Percentiles rank a stretch among this genome's conserved stretches.
phyloP scores from a whole-genome alignment of 2,797 vertebrate species.

The Eutrigla gurnardus region DNA sequence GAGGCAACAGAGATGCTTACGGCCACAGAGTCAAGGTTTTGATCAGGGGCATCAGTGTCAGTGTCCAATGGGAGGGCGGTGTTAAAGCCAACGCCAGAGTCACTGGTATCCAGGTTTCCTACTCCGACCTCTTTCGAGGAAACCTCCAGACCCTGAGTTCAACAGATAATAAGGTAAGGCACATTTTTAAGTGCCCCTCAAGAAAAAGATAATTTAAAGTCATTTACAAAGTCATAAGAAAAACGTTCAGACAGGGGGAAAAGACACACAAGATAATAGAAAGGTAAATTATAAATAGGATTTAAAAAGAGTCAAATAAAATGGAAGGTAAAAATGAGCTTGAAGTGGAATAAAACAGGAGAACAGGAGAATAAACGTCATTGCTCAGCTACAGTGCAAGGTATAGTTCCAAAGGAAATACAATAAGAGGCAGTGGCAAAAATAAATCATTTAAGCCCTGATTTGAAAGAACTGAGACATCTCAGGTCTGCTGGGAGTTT shows the following conservation, averaged over 20 bases:
- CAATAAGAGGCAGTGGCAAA: constrained; percentile 56
- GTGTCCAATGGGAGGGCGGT: constrained; percentile 86
- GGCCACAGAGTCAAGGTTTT: constrained; percentile 77
- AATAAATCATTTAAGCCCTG: constrained; percentile 49
- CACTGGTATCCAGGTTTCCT: constrained; percentile 86
- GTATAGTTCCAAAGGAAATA: constrained; percentile 41
- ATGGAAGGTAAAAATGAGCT: constrained; percentile 37
- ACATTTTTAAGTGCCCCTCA: not conserved
- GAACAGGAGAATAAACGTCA: constrained; percentile 40
- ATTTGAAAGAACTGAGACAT: constrained; percentile 57
- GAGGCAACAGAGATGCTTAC: constrained; percentile 68
- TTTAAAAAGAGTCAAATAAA: constrained; percentile 38
- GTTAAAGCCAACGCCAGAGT: constrained; percentile 88
- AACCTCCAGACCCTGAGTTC: constrained; percentile 84
- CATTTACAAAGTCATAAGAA: constrained; percentile 6
- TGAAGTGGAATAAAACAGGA: constrained; percentile 30
- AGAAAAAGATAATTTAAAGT: constrained; percentile 12
- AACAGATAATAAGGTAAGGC: constrained; percentile 32
- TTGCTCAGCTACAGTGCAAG: constrained; percentile 42
- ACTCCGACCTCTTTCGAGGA: constrained; percentile 85
- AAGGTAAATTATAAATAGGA: constrained; percentile 24
- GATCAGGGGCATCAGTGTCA: constrained; percentile 84
- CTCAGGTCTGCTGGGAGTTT: constrained; percentile 72
- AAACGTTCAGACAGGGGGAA: constrained; percentile 7
- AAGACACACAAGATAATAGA: constrained; percentile 35